phyloP scores from a whole-genome alignment of 1,140 invertebrate species.

The Berghia stephanieae region DNA sequence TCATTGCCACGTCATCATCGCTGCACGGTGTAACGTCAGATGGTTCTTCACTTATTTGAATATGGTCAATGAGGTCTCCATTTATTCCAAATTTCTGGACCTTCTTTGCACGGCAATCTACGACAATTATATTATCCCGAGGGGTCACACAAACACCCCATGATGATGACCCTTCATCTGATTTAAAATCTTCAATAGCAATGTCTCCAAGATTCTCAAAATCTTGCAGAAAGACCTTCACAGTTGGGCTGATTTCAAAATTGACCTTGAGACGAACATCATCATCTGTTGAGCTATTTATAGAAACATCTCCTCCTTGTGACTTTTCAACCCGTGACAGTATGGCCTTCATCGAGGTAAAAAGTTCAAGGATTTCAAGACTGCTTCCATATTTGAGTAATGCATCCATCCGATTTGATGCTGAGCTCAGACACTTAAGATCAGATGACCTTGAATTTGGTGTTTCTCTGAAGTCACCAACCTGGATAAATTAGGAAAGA shows the following conservation, averaged over 20 bases:
- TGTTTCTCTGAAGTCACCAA: neutral
- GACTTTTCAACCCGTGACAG: slow-evolving; percentile 36
- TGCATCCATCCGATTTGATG: slow-evolving; percentile 46
- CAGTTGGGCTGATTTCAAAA: slow-evolving; percentile 43
- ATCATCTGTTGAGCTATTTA: too few relatives aligned
- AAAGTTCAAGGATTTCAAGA: slow-evolving; percentile 52
- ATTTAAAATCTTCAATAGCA: slow-evolving; percentile 43
- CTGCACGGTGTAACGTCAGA: slow-evolving; percentile 52
- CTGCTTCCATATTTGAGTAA: slow-evolving; percentile 55
- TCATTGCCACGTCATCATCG: slow-evolving; percentile 53
- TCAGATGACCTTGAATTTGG: slow-evolving; percentile 14
- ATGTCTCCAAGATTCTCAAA: slow-evolving; percentile 49
- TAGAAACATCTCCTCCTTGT: slow-evolving; percentile 24
- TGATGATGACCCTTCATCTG: slow-evolving; percentile 46
- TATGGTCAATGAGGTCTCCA: slow-evolving; percentile 57
- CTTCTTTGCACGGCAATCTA: slow-evolving; percentile 53
- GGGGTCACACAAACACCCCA: slow-evolving; percentile 57
- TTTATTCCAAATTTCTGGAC: slow-evolving; percentile 57
- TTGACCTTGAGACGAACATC: slow-evolving; percentile 49
- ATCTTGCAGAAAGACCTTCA: slow-evolving; percentile 44
- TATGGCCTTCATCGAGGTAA: slow-evolving; percentile 45
- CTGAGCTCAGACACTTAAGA: slow-evolving; percentile 42
- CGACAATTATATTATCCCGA: slow-evolving; percentile 56
- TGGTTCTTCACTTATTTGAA: slow-evolving; percentile 56
- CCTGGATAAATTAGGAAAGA: neutral